Percentiles rank a stretch among this genome's conserved stretches.
Evolutionary conservation across 1,140 invertebrate species (phyloP).

Genomic region (Gonioctena quinquepunctata): DNA sequence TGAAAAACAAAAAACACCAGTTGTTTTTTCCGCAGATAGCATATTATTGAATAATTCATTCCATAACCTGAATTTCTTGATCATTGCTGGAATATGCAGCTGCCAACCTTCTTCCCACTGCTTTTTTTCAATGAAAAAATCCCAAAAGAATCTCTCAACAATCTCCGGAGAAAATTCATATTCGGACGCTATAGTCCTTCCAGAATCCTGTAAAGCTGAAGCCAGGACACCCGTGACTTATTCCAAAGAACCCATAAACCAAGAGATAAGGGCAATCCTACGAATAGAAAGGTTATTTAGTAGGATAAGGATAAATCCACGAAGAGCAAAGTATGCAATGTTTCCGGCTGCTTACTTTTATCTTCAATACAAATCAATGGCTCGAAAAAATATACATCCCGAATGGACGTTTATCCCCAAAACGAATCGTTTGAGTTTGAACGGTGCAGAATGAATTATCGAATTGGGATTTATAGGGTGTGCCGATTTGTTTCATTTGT

Average conservation of each 20-base stretch:
- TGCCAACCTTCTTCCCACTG: too few species aligned
- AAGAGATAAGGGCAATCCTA: neutral
- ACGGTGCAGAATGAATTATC: neutral
- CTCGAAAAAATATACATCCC: neutral
- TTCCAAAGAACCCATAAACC: neutral
- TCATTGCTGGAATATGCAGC: too few species aligned
- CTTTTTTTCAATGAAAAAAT: neutral
- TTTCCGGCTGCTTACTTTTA: slow-evolving; percentile 7
- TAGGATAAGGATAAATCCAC: neutral
- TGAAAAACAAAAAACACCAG: too few species aligned
- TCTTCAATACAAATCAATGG: slow-evolving; percentile 11
- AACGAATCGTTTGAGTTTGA: neutral
- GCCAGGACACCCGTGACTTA: slow-evolving; percentile 1
- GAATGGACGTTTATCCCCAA: neutral
- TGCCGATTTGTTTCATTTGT: neutral
- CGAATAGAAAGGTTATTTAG: slow-evolving; percentile 12
- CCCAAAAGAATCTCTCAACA: neutral
- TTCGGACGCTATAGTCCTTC: neutral
- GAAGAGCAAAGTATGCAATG: slow-evolving; percentile 7
- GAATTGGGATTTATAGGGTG: neutral
- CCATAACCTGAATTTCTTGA: too few species aligned
- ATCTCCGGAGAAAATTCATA: neutral
- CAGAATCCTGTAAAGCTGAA: neutral
- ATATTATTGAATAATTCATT: too few species aligned
- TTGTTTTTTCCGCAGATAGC: too few species aligned